Conservation (phyloP, 2,113 vertebrate species). For the Abramis brama region DNA sequence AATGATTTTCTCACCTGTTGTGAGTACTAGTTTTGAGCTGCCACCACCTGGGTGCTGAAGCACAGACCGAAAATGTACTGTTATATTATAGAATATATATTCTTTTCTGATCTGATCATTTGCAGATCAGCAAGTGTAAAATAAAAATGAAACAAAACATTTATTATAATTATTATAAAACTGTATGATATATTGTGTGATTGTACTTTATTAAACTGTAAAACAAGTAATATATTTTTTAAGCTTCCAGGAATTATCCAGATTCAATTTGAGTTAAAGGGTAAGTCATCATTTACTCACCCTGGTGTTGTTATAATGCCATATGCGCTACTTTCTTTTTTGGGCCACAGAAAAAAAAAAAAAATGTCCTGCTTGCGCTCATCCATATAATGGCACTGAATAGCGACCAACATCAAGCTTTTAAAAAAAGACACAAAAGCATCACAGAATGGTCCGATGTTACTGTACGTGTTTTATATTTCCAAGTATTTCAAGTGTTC, state of each 20-base stretch:
- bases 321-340: too few species aligned
- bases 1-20: constrained; percentile 46
- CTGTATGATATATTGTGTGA: background rate
- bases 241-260: background rate
- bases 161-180: background rate
- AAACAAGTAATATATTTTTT: background rate
- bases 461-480: too few species aligned
- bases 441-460: too few species aligned
- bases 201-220: background rate
- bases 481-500: too few species aligned
- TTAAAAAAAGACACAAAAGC: too few species aligned
- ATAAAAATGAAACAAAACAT: background rate
- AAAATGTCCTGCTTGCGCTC: too few species aligned
- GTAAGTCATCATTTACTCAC: too few species aligned
- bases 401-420: too few species aligned
- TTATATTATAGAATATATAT: background rate
- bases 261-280: background rate
- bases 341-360: too few species aligned
- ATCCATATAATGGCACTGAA: too few species aligned
- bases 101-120: background rate
- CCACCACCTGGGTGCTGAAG: constrained; percentile 22
- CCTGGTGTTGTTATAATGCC: too few species aligned
- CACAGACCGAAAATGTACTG: background rate
- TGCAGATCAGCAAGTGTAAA: background rate
- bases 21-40: constrained; percentile 22